These are phyloP conservation scores for Syngnathoides biaculeatus DNA, from an alignment of 2,113 vertebrate genomes.

Conservation along the genomic window DNA sequence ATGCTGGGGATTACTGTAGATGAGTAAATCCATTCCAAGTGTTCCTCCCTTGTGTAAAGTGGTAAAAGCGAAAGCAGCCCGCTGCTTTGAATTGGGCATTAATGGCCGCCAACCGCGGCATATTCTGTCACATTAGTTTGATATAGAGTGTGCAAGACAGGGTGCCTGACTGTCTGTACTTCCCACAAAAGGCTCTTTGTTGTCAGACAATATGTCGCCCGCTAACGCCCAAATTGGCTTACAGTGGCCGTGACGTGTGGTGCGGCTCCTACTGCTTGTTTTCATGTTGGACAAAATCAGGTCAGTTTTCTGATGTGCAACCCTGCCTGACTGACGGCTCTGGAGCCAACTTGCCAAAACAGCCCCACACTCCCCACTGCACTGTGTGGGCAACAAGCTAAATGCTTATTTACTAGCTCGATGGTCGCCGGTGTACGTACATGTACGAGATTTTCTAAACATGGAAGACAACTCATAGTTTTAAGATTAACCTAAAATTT, in stretches of 20 bases:
- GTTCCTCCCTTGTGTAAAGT: neutral
- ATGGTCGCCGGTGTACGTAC: too few species aligned
- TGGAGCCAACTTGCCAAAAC: conserved; percentile 20
- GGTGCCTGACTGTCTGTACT: conserved; percentile 66
- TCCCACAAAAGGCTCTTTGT: conserved; percentile 64
- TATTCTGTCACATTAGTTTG: conserved; percentile 60
- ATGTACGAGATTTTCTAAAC: neutral
- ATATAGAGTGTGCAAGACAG: conserved; percentile 62
- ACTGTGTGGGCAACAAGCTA: neutral
- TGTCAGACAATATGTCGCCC: conserved; percentile 57
- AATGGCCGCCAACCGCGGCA: conserved; percentile 59
- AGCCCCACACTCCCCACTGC: neutral
- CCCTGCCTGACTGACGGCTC: conserved; percentile 13
- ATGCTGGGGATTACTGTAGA: neutral
- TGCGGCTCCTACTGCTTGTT: conserved; percentile 37
- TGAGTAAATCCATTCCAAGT: neutral
- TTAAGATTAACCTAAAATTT: too few species aligned
- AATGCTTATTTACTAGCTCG: neutral
- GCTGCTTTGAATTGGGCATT: conserved; percentile 32
- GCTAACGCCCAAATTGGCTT: conserved; percentile 53
- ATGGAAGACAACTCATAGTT: too few species aligned
- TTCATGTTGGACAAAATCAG: conserved; percentile 48
- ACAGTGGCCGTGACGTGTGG: conserved; percentile 9
- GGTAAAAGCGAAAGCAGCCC: conserved; percentile 5
- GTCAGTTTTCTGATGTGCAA: conserved; percentile 46